Conservation (phyloP, 2,797 vertebrate species). For the Melanotaenia nigrans region DNA sequence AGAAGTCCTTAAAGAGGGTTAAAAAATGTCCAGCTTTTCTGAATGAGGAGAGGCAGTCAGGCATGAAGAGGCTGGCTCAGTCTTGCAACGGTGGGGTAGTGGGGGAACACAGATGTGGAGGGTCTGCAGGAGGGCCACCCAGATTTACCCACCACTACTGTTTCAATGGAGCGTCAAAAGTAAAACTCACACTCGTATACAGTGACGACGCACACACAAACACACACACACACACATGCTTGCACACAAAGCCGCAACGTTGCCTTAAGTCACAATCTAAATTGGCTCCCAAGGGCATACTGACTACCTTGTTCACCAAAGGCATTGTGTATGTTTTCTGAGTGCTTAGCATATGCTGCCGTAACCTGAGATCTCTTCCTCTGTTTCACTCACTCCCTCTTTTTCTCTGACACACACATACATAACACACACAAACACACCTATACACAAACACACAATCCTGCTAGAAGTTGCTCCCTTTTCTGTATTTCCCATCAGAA, state of each 20-base stretch:
- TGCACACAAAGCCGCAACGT: conserved; percentile 70
- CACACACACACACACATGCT: conserved; percentile 35
- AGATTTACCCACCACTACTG: conserved; percentile 78
- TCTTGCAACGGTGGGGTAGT: conserved; percentile 14
- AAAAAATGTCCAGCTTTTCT: conserved; percentile 33
- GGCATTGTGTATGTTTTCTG: conserved; percentile 89
- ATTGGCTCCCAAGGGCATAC: conserved; percentile 93
- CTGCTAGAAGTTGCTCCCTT: conserved; percentile 80
- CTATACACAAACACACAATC: conserved; percentile 55
- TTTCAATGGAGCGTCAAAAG: conserved; percentile 83
- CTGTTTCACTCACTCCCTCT: conserved; percentile 55
- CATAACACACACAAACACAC: conserved; percentile 32
- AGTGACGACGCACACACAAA: conserved; percentile 35
- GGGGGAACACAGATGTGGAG: conserved; percentile 67
- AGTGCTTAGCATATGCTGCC: conserved; percentile 89
- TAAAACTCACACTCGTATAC: conserved; percentile 66
- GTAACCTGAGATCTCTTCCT: conserved; percentile 87
- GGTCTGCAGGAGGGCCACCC: conserved; percentile 74
- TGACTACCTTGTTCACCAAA: conserved; percentile 91
- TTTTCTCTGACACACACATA: conserved; percentile 8
- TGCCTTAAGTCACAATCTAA: conserved; percentile 95
- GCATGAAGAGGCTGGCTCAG: conserved; percentile 51
- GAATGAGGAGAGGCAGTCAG: conserved; percentile 55
- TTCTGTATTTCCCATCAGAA: conserved; percentile 88
- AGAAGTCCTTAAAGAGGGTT: conserved; percentile 1